Base-by-base conservation (phyloP, 2,113 vertebrate genomes). In the Bettongia penicillata region DNA sequence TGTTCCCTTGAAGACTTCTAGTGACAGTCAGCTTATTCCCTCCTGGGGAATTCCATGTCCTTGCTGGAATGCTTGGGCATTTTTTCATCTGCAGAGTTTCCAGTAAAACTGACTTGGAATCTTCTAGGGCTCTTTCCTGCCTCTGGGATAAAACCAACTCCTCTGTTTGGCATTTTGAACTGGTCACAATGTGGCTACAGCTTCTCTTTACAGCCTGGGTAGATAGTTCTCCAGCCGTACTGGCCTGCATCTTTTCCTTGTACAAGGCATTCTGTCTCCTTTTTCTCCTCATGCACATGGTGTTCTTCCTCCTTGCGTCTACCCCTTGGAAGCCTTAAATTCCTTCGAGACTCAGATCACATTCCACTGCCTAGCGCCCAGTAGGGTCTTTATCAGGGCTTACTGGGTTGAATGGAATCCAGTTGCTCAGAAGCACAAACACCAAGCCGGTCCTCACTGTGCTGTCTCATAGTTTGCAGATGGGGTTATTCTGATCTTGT, bases 401-500 rank as follows among this genome's bases (percentile, higher is more conserved):
- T 52, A n/a, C 31, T 37, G 68, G 37, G 28, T 49, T 90, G 48
- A 90, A 28, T 10, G 89, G 23, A 3, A 51, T 9, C 24, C 51
- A 12, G 9, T 0, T 0, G 12, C 28, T 31, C 48, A 43, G n/a
- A 0, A 3, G 0, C 1, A 0, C 0, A 26, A 19, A 23, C 28
- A 22, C 31, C 51, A 11, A 22, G n/a, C 52, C 8, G 2, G 37
- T 49, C 52, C 61, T 31, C 89, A 48, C n/a, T 24, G 47, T 16
- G 53, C 14, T 93, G 51, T 95, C 96, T 51, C 97, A 48, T 8
- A 99, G 99, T 99, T 99, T 99, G 98, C 99, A 98, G 99, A 99
- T 53, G 99, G 99, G 0, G 99, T 99, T 93, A 99, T 99, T 96
- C 97, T 99, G 47, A 99, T 99, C 51, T 97, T 99, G 98, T 98